Base-by-base conservation (phyloP, 2,888 invertebrate genomes). In the Dolomedes plantarius region DNA sequence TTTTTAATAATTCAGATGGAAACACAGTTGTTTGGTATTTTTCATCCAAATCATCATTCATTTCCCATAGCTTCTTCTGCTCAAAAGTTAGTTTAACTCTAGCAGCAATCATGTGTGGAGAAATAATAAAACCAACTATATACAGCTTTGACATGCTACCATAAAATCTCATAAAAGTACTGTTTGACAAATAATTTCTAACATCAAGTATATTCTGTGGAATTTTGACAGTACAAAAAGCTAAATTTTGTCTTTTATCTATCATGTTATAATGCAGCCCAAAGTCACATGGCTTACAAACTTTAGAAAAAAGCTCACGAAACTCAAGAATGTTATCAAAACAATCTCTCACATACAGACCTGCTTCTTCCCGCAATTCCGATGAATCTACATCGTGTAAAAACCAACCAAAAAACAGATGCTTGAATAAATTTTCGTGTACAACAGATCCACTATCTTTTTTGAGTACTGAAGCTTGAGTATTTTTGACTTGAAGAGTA, bases 341-440 rank as follows among this genome's bases (percentile, higher is more conserved):
- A 13, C 76, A 77, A 16, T 83, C 83, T 36, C 73, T 64, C 0
- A 77, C 13, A 28, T 83, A 83, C 7, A 83, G 31, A 5, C 16
- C 31, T 1, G 65, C 71, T 29, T 50, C 56, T 46, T 77, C 31
- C 0, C 83, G 72, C 9, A 83, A 29, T 28, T 72, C 67, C 41
- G 28, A 11, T 2, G 77, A 67, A 23, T 83, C 83, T 1, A 67
- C 31, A 23, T 83, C 83, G 39, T 83, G 83, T 19, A 83, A 29
- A 67, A 67, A 83, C 83, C 83, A 83, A 1, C 46, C 83, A 77
- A 72, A 77, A 39, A 83, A 83, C 13, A 72, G 23, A 23, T 83
- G 83, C n/a, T 77, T 50, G 67, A 83, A 77, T 28, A 27, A 23
- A 50, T 72, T 77, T 2, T 31, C 19, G 29, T 46, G n/a, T 9